phyloP scores from a whole-genome alignment of 2,797 vertebrate genomes.

The Eremophila alpestris region DNA sequence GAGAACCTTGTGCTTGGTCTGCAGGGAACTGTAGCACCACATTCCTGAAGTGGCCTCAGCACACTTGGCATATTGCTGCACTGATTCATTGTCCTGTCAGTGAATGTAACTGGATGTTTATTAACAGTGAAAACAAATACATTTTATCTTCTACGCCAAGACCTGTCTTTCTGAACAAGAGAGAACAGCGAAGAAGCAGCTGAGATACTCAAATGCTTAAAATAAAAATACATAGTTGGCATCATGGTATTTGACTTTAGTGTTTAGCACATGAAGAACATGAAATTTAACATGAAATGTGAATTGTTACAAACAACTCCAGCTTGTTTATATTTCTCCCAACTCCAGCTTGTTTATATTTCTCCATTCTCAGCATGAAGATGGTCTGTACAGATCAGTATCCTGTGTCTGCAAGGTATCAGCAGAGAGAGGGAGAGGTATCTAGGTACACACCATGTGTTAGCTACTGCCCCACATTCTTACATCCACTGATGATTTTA shows the following conservation, averaged over 20 bases:
- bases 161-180: neutral
- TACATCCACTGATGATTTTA: neutral
- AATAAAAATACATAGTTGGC: neutral
- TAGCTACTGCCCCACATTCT: neutral
- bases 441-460: neutral
- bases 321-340: neutral
- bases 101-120: neutral
- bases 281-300: neutral
- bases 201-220: neutral
- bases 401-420: neutral
- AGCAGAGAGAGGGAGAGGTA: neutral
- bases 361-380: neutral
- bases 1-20: neutral
- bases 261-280: neutral
- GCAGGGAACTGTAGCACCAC: neutral
- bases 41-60: neutral
- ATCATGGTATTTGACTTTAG: neutral
- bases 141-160: neutral
- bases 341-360: neutral
- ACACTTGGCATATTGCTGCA: neutral
- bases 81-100: conserved; percentile 15
- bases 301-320: neutral
- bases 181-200: neutral
- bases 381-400: neutral
- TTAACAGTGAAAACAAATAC: neutral